phyloP scores from a whole-genome alignment of 2,888 invertebrate species.

The Pterostichus niger region DNA sequence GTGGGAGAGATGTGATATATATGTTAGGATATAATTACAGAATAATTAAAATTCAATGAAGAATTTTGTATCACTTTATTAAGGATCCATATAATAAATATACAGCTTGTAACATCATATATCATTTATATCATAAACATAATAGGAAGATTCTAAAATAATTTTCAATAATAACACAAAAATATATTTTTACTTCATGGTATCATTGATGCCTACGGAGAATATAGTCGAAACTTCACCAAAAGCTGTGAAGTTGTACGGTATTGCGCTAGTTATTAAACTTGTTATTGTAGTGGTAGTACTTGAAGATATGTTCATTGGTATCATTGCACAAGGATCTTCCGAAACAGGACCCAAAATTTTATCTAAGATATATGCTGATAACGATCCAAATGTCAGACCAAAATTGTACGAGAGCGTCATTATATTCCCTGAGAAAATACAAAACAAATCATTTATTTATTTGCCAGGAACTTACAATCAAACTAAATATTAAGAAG shows the following conservation, averaged over 20 bases:
- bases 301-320: conserved; percentile 62
- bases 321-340: conserved; percentile 71
- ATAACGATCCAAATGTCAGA: conserved; percentile 89
- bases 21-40: no score
- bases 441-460: neutral
- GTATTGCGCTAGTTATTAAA: conserved; percentile 67
- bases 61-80: conserved; percentile 61
- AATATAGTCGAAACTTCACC: conserved; percentile 65
- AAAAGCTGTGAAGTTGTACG: conserved; percentile 62
- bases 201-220: conserved; percentile 47
- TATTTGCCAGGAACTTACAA: no score
- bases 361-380: conserved; percentile 86
- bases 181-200: conserved; percentile 56
- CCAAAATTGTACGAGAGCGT: conserved; percentile 94
- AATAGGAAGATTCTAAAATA: conserved; percentile 12
- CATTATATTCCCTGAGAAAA: conserved; percentile 91
- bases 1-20: no score
- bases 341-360: conserved; percentile 74
- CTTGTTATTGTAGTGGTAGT: conserved; percentile 68
- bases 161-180: conserved; percentile 27
- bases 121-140: conserved; percentile 39
- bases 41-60: neutral
- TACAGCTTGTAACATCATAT: conserved; percentile 62
- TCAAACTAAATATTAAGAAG: no score
- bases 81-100: conserved; percentile 66